A percentile compares a stretch with the other conserved stretches of the same genome.
These are phyloP conservation scores for Eupeodes luniger DNA, from an alignment of 2,888 invertebrate genomes.

Conservation along the genomic window DNA sequence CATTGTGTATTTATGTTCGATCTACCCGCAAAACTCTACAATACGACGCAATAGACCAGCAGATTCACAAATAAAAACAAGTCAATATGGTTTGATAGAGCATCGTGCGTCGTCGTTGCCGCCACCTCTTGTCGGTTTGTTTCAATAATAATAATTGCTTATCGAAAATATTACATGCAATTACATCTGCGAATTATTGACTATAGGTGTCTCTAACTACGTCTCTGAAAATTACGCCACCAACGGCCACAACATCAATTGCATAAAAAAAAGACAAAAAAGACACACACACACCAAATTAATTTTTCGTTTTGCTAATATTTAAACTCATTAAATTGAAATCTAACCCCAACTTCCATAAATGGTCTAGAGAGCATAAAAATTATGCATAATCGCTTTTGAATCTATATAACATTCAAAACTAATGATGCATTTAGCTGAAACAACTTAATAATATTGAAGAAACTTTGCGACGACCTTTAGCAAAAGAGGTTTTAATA, in stretches of 20 bases:
- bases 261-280: not conserved
- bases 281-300: not conserved
- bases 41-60: too few species aligned
- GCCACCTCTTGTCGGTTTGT: not conserved
- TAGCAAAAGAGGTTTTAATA: constrained; percentile 10
- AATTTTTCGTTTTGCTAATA: not conserved
- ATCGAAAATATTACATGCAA: not conserved
- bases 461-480: constrained; percentile 3
- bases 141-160: not conserved
- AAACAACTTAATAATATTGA: constrained; percentile 8
- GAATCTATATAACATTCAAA: not conserved
- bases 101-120: too few species aligned
- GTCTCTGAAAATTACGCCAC: not conserved
- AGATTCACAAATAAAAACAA: too few species aligned
- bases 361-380: not conserved
- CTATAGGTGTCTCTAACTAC: not conserved
- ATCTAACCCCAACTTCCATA: not conserved
- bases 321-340: not conserved
- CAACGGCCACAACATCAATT: not conserved
- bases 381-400: constrained; percentile 13
- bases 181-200: constrained; percentile 5
- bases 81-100: too few species aligned
- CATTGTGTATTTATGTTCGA: too few species aligned
- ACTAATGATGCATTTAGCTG: not conserved
- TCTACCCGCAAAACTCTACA: not conserved